These are phyloP conservation scores for human DNA, from an alignment of 2,113 vertebrate species.

Conservation along the genomic window DNA sequence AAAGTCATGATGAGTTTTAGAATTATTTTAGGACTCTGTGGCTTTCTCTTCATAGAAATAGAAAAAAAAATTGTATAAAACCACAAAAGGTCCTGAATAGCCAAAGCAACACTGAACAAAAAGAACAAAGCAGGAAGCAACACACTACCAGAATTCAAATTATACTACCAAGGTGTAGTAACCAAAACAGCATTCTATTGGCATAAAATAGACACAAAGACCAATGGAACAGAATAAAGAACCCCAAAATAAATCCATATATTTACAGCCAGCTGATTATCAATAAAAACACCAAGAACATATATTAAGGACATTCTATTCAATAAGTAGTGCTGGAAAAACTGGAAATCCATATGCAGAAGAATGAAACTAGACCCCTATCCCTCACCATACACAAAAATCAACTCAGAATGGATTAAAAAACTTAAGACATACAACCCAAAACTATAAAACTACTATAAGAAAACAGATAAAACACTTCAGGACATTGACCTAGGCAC, in stretches of 20 bases:
- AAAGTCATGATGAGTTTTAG: not conserved
- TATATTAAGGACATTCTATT: not conserved
- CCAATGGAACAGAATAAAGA: not conserved
- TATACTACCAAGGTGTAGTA: not conserved
- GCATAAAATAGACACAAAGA: not conserved
- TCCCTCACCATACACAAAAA: not conserved
- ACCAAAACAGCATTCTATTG: not conserved
- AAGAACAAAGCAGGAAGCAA: not conserved
- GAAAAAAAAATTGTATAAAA: not conserved
- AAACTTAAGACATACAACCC: not conserved
- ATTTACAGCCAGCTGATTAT: not conserved
- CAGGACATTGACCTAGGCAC: not conserved
- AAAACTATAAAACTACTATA: not conserved
- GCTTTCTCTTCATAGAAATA: not conserved
- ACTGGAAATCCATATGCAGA: not conserved
- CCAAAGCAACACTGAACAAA: not conserved
- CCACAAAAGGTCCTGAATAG: not conserved
- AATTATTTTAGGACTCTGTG: not conserved
- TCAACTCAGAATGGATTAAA: not conserved
- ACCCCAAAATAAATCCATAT: not conserved
- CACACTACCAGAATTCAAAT: not conserved
- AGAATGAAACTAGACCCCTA: not conserved
- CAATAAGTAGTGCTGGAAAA: not conserved
- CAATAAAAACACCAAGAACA: not conserved
- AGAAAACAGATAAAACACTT: not conserved